These are phyloP conservation scores for Rhea pennata DNA, from an alignment of 2,113 vertebrate species.

Conservation along the genomic window DNA sequence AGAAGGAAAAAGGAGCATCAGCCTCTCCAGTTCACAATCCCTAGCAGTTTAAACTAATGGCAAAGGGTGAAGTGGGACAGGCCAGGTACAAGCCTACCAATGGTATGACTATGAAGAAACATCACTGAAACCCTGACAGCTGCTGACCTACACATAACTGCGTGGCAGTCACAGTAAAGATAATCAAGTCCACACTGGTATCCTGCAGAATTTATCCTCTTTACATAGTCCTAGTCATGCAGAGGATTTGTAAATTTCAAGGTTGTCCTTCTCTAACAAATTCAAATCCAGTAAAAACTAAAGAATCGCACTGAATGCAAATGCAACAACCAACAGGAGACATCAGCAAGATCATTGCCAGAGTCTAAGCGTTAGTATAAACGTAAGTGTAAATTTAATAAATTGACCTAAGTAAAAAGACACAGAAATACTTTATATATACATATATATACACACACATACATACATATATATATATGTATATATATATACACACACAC, in stretches of 20 bases:
- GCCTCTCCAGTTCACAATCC: not conserved
- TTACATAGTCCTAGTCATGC: not conserved
- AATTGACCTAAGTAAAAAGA: not conserved
- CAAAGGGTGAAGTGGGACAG: not conserved
- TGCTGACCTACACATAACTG: not conserved
- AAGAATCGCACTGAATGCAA: not conserved
- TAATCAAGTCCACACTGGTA: fast-evolving
- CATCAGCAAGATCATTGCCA: not conserved
- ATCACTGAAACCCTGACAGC: not conserved
- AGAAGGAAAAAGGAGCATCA: not conserved
- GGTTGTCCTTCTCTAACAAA: not conserved
- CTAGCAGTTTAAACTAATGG: not conserved
- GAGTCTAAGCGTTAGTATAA: not conserved
- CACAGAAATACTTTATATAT: not conserved
- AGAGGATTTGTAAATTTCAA: not conserved
- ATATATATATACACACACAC: no score
- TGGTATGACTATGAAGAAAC: not conserved
- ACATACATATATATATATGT: no score
- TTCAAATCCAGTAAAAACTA: no score
- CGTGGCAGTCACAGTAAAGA: not conserved
- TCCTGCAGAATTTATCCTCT: not conserved
- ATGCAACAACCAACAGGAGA: not conserved
- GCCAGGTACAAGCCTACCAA: not conserved
- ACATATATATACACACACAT: no score
- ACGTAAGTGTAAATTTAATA: not conserved